Evolutionary conservation across 2,113 vertebrate genomes (phyloP), one percentile per base, ranked within the genome.

Genomic region (Gulo gulo): DNA sequence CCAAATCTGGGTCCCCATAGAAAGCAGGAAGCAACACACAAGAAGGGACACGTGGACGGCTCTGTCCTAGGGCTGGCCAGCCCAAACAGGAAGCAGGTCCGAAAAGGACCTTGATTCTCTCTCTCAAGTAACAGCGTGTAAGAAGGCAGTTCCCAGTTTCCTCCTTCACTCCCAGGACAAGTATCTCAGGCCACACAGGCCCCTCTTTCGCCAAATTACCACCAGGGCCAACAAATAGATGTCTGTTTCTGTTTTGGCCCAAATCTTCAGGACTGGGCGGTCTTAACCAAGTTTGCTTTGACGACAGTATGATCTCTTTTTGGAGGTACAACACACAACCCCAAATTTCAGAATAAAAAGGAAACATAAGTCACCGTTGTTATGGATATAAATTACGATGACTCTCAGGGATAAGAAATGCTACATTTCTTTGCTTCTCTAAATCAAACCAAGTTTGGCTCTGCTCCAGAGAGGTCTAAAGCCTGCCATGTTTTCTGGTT

Each of bases 321-420:
- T 14, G 36, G 18, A 85, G 57, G 36, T 23, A 13, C 3, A 12
- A 34, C 21, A 12, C 15, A 47, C 24, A 21, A 52, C 45, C 52
- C 34, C 36, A n/a, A 50, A 39, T 71, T 50, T 96, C 82, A 73
- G 18, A 88, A 45, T 39, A 29, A 82, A 91, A 67, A 89, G 78
- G 36, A 85, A 95, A 52, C 26, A 1, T n/a, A 57, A 91, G 36
- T 91, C 42, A 42, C 10, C 0, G 0, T 23, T 52, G 10, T 18
- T 42, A 36, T 1, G 76, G 50, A 74, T n/a, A 39, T 47, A 34
- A 87, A 61, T 88, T 59, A 92, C 29, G 34, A 1, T 24, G 29
- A 73, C 31, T 29, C 61, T 42, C n/a, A 0, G 39, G 89, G 39
- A 34, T 52, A 50, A 92, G 61, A 92, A 78, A 95, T 10, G 26